Base-by-base conservation (phyloP, 2,113 vertebrate species). In the Picathartes gymnocephalus region DNA sequence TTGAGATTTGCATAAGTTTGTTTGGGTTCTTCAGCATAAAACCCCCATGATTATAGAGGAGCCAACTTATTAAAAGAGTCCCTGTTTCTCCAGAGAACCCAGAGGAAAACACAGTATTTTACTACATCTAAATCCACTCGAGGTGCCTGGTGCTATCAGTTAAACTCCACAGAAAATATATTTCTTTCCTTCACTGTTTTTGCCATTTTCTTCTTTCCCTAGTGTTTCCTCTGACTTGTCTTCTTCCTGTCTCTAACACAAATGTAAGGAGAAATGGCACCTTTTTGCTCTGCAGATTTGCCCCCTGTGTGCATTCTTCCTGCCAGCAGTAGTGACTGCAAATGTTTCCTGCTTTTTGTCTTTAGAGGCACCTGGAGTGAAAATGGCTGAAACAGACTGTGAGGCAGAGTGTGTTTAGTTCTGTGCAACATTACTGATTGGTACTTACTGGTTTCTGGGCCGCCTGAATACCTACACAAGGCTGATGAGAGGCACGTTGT, bases 1-100 rank as follows among this genome's bases (percentile, higher is more conserved):
- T 0, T 83, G 83, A 61, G 73, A 87, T 92, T 90, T 96, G 28
- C 60, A 81, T 66, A 73, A 88, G 50, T 50, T 73, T 86, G 44
- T 93, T 93, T 71, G 91, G 92, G 70, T 90, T 93, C 58, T 65
- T 88, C 16, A n/a, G 31, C 74, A 73, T 90, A 60, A 91, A 95
- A 33, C 13, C 28, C 53, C 47, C 30, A 5, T 70, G 28, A 76
- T 79, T 92, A 57, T 40, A 83, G 81, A 86, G 69, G 58, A 92
- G 42, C 58, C 53, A 37, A 21, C 74, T 91, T 77, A 51, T 95
- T 94, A 88, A 81, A 95, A 77, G 28, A 90, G 58, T 16, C 25
- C 22, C 47, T 68, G 15, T 92, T 91, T 95, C 92, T 92, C 68
- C 60, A 48, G 90, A 86, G 74, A 62, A 66, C 56, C 31, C 54